phyloP scores from a whole-genome alignment of 2,888 invertebrate species.

The Megaustenia siamemsis region DNA sequence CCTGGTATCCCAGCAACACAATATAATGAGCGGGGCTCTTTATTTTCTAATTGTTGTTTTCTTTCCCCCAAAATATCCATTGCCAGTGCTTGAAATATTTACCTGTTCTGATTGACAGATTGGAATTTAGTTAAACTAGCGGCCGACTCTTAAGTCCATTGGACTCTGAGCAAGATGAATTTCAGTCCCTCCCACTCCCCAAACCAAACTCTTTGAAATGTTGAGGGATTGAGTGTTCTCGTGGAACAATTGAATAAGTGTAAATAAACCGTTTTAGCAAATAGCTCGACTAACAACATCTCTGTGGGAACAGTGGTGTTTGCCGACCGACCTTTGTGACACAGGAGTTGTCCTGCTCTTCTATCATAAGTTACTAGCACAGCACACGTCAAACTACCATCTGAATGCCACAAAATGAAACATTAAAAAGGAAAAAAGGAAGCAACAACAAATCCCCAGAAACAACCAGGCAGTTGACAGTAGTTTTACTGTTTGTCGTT shows the following conservation, averaged over 20 bases:
- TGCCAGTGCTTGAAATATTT: constrained; percentile 42
- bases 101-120: constrained; percentile 34
- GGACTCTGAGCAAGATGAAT: not conserved
- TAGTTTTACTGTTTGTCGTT: not conserved
- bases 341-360: not conserved
- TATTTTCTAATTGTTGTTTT: constrained; percentile 49
- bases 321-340: not conserved
- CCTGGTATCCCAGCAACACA: constrained; percentile 34
- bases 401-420: not conserved
- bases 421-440: too few relatives aligned
- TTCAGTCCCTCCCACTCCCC: constrained; percentile 9
- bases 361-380: not conserved
- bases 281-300: not conserved
- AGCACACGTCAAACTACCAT: not conserved
- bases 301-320: constrained; percentile 12
- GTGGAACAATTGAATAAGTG: constrained; percentile 18
- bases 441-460: not conserved
- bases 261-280: constrained; percentile 26
- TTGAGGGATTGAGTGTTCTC: not conserved
- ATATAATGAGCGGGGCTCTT: constrained; percentile 35
- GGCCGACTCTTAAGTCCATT: constrained; percentile 31
- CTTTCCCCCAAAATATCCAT: constrained; percentile 10
- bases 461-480: too few relatives aligned
- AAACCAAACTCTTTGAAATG: not conserved
- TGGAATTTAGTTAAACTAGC: constrained; percentile 25